Base-by-base conservation (phyloP, 2,113 vertebrate species). In the Oncorhynchus masou region DNA sequence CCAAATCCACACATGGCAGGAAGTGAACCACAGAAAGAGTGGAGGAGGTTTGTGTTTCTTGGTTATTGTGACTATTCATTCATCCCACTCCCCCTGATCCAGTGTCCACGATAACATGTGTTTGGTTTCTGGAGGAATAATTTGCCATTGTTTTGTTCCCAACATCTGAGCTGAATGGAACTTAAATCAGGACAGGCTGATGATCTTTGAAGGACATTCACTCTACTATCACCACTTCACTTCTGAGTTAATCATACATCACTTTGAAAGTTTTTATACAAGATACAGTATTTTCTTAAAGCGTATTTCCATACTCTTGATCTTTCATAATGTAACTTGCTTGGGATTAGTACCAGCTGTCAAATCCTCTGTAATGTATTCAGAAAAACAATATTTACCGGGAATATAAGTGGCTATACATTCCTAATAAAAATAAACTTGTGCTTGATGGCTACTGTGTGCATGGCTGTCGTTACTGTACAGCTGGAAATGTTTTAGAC, bases 341-440 rank as follows among this genome's bases (percentile, higher is more conserved):
- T 45, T 45, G 39, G 39, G 39, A 77, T 24, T 51, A 59, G 67
- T n/a, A 45, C 31, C 45, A 24, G 27, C 31, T 25, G 31, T 67
- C 25, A 72, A 74, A 60, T 9, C 75, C 7, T 29, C 45, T 45
- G 39, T 22, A 64, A 59, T 22, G 57, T 49, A 24, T 34, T 78
- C 75, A 75, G 16, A 49, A 69, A 69, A 60, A 67, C 64, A 67
- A 70, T 69, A 76, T 74, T 51, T 70, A 65, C 27, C 64, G 5
- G 19, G 6, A 45, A 25, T 60, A 74, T 70, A 48, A n/a, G 69
- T 70, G 69, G 67, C 15, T 15, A 27, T 24, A 62, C 54, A 39
- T 70, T 51, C 25, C 31, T 15, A 70, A 48, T 68, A n/a, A 76
- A 76, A 74, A 79, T 64, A 81, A 78, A 64, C 70, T 3, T 45